Percentiles rank a stretch among this genome's conserved stretches.
These are phyloP conservation scores for Campopleginae sp. DNA, from an alignment of 2,888 invertebrate species.

Conservation along the genomic window DNA sequence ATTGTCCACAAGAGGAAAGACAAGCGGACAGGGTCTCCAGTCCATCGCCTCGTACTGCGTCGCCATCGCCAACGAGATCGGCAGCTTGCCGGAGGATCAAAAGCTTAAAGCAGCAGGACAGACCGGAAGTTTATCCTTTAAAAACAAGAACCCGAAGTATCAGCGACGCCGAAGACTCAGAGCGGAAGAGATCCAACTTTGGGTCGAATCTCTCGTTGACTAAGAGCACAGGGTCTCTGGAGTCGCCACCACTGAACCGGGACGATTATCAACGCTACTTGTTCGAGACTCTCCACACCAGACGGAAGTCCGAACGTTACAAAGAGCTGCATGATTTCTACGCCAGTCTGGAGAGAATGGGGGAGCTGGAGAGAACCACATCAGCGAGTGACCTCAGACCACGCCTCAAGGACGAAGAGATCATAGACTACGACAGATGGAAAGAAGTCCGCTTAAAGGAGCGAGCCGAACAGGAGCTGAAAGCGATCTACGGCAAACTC, in stretches of 20 bases:
- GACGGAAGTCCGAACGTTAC: constrained; percentile 91
- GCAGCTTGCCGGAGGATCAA: constrained; percentile 89
- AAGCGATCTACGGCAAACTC: constrained; percentile 90
- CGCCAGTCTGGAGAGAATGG: constrained; percentile 92
- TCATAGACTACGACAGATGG: constrained; percentile 95
- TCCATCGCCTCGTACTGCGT: constrained; percentile 83
- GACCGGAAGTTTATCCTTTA: constrained; percentile 75
- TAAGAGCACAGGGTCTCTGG: constrained; percentile 85
- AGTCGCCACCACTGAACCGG: constrained; percentile 84
- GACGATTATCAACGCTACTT: constrained; percentile 90
- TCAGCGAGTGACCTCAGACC: constrained; percentile 89
- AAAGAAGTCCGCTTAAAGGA: constrained; percentile 91
- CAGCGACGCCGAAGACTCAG: constrained; percentile 86
- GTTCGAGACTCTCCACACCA: constrained; percentile 87
- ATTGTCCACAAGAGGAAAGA: constrained; percentile 66
- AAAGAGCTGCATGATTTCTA: constrained; percentile 94
- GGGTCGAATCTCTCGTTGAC: constrained; percentile 79
- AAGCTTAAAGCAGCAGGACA: constrained; percentile 81
- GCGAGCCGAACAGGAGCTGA: constrained; percentile 92
- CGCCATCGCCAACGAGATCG: constrained; percentile 87
- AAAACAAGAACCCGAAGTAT: constrained; percentile 88
- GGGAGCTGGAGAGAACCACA: constrained; percentile 91
- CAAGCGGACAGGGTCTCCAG: constrained; percentile 64
- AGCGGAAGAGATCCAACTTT: constrained; percentile 65
- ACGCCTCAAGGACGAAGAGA: constrained; percentile 90